Base-by-base conservation (phyloP, 2,888 invertebrate genomes). In the Trisateles emortualis region DNA sequence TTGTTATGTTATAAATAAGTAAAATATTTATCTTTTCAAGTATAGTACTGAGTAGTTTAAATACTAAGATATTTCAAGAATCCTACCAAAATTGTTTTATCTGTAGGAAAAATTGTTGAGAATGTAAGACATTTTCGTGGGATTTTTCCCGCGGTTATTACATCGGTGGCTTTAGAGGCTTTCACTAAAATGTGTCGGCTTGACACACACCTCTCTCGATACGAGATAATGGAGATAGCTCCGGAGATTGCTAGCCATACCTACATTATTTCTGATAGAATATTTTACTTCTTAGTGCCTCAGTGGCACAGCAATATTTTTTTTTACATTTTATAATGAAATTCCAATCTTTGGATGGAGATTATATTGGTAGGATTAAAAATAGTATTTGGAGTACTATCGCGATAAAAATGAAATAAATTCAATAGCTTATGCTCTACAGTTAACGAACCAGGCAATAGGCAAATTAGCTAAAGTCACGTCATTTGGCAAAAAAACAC, bases 171-270 rank as follows among this genome's bases (percentile, higher is more conserved):
- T 55, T 40, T 50, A 36, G 19, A 22, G 39, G 49, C 46, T 32
- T 46, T 47, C 32, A 33, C 40, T 41, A 39, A 55, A 58, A 59
- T 56, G 52, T 67, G 52, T 51, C 47, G 51, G 50, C 48, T 43
- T 48, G 52, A 58, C 42, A 32, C 39, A 39, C 26, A 44, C 40
- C 47, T 58, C 26, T 30, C 17, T 11, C 17, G 33, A 35, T 19
- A 54, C 56, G 47, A 24, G 45, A 59, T 71, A 64, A 68, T 61
- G 57, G 48, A 59, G 45, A 33, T 0, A 42, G 16, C 51, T 52
- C 43, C 42, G 36, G 56, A 61, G 59, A 52, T 52, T 53, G 36
- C 32, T 35, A 26, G 29, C n/a, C 44, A 52, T 52, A 32, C 16
- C 10, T 36, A 55, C 46, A 24, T 41, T 47, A 11, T 43, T 17